Percentiles rank a stretch among this genome's conserved stretches.
Conservation (phyloP, 2,888 invertebrate species). For the Lapara coniferarum region DNA sequence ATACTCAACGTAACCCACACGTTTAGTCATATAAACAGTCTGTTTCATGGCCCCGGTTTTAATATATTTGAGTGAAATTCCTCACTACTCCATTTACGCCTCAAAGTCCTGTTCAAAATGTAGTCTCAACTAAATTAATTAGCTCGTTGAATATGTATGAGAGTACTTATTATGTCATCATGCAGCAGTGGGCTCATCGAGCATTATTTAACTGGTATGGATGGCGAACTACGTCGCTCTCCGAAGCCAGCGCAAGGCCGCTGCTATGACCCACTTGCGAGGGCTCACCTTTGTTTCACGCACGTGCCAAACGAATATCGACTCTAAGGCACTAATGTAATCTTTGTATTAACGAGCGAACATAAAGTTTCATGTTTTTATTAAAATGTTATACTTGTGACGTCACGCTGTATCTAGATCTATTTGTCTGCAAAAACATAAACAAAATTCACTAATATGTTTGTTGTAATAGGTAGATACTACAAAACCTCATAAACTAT, state of each 20-base stretch:
- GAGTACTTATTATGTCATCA: neutral
- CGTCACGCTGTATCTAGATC: no score
- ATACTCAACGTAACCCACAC: neutral
- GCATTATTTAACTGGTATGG: constrained; percentile 23
- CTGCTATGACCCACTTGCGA: constrained; percentile 70
- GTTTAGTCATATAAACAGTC: neutral
- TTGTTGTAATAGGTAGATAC: no score
- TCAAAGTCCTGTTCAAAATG: neutral
- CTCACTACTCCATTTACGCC: neutral
- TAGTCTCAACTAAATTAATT: neutral
- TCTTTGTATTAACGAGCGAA: constrained; percentile 32
- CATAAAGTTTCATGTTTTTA: constrained; percentile 10
- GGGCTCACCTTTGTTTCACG: constrained; percentile 71
- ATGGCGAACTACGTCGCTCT: constrained; percentile 26
- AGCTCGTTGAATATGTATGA: neutral
- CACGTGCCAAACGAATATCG: constrained; percentile 55
- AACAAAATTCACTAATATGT: no score
- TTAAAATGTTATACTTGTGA: neutral
- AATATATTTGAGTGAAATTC: no score
- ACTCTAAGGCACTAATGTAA: constrained; percentile 48
- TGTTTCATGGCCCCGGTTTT: neutral
- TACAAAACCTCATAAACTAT: no score
- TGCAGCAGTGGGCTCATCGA: constrained; percentile 13
- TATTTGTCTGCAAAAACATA: no score
- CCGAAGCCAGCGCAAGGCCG: constrained; percentile 65